Percentiles rank a stretch among this genome's conserved stretches.
These are phyloP conservation scores for Protodeltote pygarga DNA, from an alignment of 2,888 invertebrate species.

Conservation along the genomic window DNA sequence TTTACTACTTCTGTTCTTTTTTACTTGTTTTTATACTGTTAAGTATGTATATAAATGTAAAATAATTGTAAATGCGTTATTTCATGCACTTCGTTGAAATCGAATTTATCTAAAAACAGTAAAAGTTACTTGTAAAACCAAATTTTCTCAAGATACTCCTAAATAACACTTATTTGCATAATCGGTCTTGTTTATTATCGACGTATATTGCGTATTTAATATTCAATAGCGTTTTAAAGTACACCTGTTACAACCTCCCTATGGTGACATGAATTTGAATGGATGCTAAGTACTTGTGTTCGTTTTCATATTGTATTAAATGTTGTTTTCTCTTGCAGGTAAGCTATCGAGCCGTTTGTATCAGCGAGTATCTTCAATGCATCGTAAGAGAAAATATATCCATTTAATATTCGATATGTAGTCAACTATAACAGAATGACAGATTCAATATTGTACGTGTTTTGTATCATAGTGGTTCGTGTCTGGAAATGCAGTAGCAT, in stretches of 20 bases:
- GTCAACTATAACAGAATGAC: constrained; percentile 25
- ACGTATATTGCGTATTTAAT: constrained; percentile 33
- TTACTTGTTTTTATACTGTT: background rate
- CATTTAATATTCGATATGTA: constrained; percentile 32
- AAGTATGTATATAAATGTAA: too few relatives aligned
- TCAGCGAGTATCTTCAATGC: constrained; percentile 18
- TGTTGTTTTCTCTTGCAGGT: constrained; percentile 61
- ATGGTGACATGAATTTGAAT: constrained; percentile 22
- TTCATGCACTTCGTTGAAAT: constrained; percentile 9
- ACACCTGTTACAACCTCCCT: constrained; percentile 15
- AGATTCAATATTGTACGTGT: constrained; percentile 29
- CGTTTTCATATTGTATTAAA: constrained; percentile 37
- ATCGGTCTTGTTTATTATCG: constrained; percentile 29
- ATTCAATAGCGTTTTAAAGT: constrained; percentile 33
- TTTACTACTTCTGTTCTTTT: background rate
- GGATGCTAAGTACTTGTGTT: constrained; percentile 6
- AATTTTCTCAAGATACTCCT: constrained; percentile 26
- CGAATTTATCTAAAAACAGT: constrained; percentile 1
- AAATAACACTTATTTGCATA: constrained; percentile 30
- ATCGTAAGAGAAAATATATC: constrained; percentile 43
- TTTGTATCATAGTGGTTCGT: constrained; percentile 13
- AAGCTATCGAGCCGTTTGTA: constrained; percentile 40
- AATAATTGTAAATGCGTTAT: background rate
- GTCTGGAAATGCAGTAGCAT: constrained; percentile 14
- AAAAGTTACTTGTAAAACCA: constrained; percentile 9